Evolutionary conservation across 2,797 vertebrate genomes (phyloP), one percentile per base, ranked within the genome.

Genomic region (Harpagifer antarcticus): DNA sequence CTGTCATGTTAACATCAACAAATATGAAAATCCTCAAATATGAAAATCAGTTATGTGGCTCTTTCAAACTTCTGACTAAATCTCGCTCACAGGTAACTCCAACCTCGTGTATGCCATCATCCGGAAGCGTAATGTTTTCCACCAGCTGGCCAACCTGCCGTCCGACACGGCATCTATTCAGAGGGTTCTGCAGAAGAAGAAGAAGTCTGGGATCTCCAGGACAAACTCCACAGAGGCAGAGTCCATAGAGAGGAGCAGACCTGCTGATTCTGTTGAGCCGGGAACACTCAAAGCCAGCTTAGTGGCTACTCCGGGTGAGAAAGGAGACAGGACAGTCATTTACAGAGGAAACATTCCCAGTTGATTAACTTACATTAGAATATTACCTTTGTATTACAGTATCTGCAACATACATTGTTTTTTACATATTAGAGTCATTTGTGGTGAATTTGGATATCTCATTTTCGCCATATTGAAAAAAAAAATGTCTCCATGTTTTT

Each of bases 31-130:
- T 37, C 6, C 5, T 7, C 33, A 37, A 2, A 37, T 37, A 37
- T 37, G 33, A 37, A 37, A 37, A 37, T 37, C 6, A 7, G 33
- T 37, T 37, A 37, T 7, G 33, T 37, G 33, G 33, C 33, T 37
- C 33, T 37, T 4, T 37, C 59, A 14, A 5, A 0, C 0, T 2
- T 9, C 23, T 20, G 8, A 2, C 20, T 31, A 15, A 13, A 0
- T 31, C 66, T 63, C 47, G 55, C 23, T 47, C 3, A 9, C 87
- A 98, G 97, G 97, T 9, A 98, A 98, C 92, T 96, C 87, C 70
- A 98, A 97, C 85, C 91, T 98, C 68, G 95, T 98, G 8, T 98
- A 98, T 0, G 91, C 96, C 83, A 96, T 98, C 85, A 98, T 98
- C 86, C 95, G 97, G 3, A 98, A 99, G 89, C 92, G 98, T 75